These are phyloP conservation scores for Apodemus agrarius DNA, from an alignment of 2,797 vertebrate genomes.

Conservation along the genomic window DNA sequence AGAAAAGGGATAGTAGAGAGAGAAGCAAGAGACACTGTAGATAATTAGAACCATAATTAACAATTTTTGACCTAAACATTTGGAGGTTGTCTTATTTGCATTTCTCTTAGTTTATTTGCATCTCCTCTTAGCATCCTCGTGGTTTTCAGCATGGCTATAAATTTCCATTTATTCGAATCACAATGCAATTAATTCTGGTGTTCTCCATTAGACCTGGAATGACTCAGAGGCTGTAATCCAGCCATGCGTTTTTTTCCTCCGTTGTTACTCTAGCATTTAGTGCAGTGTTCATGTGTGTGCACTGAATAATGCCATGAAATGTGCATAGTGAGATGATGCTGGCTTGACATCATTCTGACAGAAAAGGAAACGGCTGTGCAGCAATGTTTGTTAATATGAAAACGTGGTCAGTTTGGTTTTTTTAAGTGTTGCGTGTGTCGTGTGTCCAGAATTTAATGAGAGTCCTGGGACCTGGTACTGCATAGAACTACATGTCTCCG, in stretches of 20 bases:
- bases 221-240: not conserved
- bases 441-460: slow-evolving; percentile 45
- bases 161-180: not conserved
- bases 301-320: not conserved
- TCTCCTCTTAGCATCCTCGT: not conserved
- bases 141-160: not conserved
- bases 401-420: not conserved
- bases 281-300: not conserved
- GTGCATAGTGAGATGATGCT: not conserved
- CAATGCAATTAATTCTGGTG: not conserved
- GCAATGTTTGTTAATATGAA: not conserved
- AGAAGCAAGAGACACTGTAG: not conserved
- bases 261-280: not conserved
- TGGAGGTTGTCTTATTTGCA: not conserved
- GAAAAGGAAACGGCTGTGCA: not conserved
- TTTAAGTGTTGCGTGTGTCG: not conserved
- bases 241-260: not conserved
- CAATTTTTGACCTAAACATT: slow-evolving; percentile 34
- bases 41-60: not conserved
- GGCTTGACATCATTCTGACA: not conserved
- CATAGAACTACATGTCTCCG: not conserved
- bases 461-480: slow-evolving; percentile 39
- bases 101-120: not conserved
- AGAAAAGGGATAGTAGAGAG: not conserved
- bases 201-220: not conserved